A percentile compares a stretch with the other conserved stretches of the same genome.
Evolutionary conservation across 2,797 vertebrate species (phyloP).

Genomic region (Coracias cyanogaster): DNA sequence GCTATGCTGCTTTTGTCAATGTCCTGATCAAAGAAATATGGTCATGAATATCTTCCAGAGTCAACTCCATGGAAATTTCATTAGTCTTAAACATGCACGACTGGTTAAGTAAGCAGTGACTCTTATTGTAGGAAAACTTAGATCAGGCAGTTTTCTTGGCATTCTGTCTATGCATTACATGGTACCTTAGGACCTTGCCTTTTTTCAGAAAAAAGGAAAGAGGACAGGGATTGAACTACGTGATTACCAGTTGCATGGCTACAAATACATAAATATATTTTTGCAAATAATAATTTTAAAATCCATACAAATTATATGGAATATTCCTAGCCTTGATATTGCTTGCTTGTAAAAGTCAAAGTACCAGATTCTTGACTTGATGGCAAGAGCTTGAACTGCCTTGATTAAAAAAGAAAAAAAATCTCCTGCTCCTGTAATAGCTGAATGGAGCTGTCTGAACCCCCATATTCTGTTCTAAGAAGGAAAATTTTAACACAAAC

Average conservation of each 20-base stretch:
- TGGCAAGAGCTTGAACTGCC: not conserved
- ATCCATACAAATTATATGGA: not conserved
- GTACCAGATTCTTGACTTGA: not conserved
- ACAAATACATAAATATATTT: not conserved
- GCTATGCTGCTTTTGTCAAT: not conserved
- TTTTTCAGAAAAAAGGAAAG: not conserved
- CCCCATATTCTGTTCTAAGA: not conserved
- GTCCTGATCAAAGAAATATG: constrained; percentile 11
- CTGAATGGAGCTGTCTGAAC: not conserved
- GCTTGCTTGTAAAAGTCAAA: not conserved
- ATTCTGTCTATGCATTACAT: not conserved
- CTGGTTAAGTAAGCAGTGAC: not conserved
- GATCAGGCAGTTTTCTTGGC: not conserved
- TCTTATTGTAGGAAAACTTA: not conserved
- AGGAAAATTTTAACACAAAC: not conserved
- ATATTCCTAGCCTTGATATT: not conserved
- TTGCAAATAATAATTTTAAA: not conserved
- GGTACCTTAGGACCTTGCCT: too few species aligned
- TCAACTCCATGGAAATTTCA: not conserved
- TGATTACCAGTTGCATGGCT: not conserved
- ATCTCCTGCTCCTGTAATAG: not conserved
- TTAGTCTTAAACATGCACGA: not conserved
- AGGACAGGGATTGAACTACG: not conserved
- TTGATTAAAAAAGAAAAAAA: not conserved
- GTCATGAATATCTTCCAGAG: not conserved